These are phyloP conservation scores for Drosophila guanche DNA, from an alignment of 1,140 invertebrate genomes.

Conservation along the genomic window DNA sequence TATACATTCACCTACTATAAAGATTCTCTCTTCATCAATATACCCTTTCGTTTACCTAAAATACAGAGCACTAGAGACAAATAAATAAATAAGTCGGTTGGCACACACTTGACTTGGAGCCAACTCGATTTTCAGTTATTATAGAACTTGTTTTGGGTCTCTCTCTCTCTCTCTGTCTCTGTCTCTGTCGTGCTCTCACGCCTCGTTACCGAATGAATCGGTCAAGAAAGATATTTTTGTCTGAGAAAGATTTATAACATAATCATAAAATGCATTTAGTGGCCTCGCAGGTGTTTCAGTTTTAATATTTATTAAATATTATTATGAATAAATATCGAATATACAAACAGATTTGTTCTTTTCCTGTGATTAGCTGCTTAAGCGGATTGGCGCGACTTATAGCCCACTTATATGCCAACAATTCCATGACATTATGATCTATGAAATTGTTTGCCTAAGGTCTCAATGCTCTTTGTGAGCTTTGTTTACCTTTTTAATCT, in stretches of 20 bases:
- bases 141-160: constrained; percentile 60
- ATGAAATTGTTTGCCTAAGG: no score
- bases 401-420: constrained; percentile 2
- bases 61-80: constrained; percentile 55
- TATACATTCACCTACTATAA: no score
- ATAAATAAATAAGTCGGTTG: constrained; percentile 71
- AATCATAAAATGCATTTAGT: constrained; percentile 27
- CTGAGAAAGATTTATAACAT: constrained; percentile 24
- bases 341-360: neutral
- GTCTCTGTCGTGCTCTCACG: neutral
- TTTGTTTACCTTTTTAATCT: neutral
- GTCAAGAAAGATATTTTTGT: neutral
- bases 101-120: constrained; percentile 45
- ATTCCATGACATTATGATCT: neutral
- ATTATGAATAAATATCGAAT: no score
- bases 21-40: no score
- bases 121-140: constrained; percentile 45
- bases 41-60: no score
- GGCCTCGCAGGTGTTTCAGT: constrained; percentile 26
- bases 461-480: neutral
- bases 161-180: no score
- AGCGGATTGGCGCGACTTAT: constrained; percentile 1
- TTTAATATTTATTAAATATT: constrained; percentile 5
- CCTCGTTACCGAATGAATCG: neutral
- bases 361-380: neutral